These are phyloP conservation scores for Hippoglossus hippoglossus DNA, from an alignment of 2,797 vertebrate species.

Conservation along the genomic window DNA sequence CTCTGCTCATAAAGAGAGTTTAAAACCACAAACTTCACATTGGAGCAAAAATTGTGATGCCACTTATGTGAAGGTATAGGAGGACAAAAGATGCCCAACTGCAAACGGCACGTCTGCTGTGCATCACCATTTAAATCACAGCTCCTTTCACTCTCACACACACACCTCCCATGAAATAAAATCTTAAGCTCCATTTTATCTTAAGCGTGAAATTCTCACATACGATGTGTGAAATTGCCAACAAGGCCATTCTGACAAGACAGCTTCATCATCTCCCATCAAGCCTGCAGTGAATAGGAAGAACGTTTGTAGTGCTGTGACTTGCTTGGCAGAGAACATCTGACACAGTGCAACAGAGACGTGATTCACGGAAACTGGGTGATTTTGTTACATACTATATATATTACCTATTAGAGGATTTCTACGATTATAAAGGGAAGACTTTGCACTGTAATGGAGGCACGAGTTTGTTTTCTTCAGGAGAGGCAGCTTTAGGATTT, in stretches of 20 bases:
- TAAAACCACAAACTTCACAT: no score
- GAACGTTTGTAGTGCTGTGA: conserved; percentile 50
- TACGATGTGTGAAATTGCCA: conserved; percentile 63
- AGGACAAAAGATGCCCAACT: conserved; percentile 9
- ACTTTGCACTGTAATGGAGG: not conserved
- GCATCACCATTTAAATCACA: conserved; percentile 31
- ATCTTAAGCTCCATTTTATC: conserved; percentile 42
- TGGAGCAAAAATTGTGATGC: not conserved
- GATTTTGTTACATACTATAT: conserved; percentile 18
- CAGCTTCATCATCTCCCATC: conserved; percentile 50
- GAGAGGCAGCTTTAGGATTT: conserved; percentile 37
- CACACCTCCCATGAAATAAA: conserved; percentile 19
- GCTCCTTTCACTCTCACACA: not conserved
- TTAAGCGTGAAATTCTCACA: conserved; percentile 56
- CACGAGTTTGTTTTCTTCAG: conserved; percentile 2
- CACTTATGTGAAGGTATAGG: not conserved
- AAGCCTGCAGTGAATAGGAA: conserved; percentile 38
- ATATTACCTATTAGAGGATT: not conserved
- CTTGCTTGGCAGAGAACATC: conserved; percentile 15
- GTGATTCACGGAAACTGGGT: conserved; percentile 29
- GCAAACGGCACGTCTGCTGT: not conserved
- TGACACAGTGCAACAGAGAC: conserved; percentile 19
- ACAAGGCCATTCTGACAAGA: conserved; percentile 59
- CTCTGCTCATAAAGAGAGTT: no score
- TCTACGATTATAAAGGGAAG: conserved; percentile 9